phyloP scores from a whole-genome alignment of 2,888 invertebrate species.

The Hypomecis punctinalis region DNA sequence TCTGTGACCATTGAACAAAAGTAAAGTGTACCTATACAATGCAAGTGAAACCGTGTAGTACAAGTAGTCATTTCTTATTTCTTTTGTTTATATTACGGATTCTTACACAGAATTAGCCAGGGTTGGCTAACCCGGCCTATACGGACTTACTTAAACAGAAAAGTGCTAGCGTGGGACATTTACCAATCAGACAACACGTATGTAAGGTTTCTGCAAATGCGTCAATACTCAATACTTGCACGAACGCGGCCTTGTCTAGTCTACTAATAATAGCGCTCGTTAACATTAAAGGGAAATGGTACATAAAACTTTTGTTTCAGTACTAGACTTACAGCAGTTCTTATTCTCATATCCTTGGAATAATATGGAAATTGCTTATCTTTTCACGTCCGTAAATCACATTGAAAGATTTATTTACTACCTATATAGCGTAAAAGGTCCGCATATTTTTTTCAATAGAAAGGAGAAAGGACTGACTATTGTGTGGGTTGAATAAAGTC shows the following conservation, averaged over 20 bases:
- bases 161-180: conserved; percentile 12
- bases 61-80: too few relatives aligned
- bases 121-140: too few relatives aligned
- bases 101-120: too few relatives aligned
- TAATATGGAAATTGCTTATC: conserved; percentile 18
- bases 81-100: too few relatives aligned
- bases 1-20: too few relatives aligned
- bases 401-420: conserved; percentile 13
- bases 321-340: neutral
- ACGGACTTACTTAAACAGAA: neutral
- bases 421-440: conserved; percentile 19
- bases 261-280: conserved; percentile 21
- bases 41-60: too few relatives aligned
- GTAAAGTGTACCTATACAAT: too few relatives aligned
- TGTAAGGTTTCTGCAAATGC: conserved; percentile 31
- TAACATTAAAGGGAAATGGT: conserved; percentile 21
- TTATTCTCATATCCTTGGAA: conserved; percentile 13
- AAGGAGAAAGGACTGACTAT: conserved; percentile 20
- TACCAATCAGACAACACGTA: conserved; percentile 23
- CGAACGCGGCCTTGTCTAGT: conserved; percentile 29
- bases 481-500: conserved; percentile 34
- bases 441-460: conserved; percentile 25
- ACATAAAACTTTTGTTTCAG: conserved; percentile 17
- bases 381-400: conserved; percentile 11
- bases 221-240: conserved; percentile 33